These are phyloP conservation scores for Oryzias melastigma DNA, from an alignment of 2,113 vertebrate species.

Conservation along the genomic window DNA sequence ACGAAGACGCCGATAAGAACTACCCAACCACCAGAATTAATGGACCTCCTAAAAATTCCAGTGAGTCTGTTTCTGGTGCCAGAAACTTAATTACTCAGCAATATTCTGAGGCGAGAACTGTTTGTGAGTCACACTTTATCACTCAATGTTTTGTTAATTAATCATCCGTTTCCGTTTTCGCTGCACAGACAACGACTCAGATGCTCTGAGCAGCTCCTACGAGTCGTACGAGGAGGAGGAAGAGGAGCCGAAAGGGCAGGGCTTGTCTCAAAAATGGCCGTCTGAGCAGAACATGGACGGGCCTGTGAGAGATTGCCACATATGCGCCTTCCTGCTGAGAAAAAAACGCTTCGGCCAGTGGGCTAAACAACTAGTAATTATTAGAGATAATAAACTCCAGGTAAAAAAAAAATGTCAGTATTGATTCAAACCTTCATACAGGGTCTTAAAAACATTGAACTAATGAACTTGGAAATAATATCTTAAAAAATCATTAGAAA, in stretches of 20 bases:
- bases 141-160: slow-evolving; percentile 7
- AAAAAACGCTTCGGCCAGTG: slow-evolving; percentile 98
- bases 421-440: neutral
- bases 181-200: slow-evolving; percentile 91
- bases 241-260: slow-evolving; percentile 87
- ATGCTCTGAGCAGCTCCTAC: slow-evolving; percentile 95
- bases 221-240: slow-evolving; percentile 98
- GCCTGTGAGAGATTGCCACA: slow-evolving; percentile 87
- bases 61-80: slow-evolving; percentile 69
- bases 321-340: slow-evolving; percentile 92
- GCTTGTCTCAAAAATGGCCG: slow-evolving; percentile 85
- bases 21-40: slow-evolving; percentile 91
- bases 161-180: slow-evolving; percentile 3
- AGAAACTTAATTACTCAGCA: neutral
- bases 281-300: slow-evolving; percentile 86
- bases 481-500: too few species aligned
- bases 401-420: slow-evolving; percentile 65
- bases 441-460: too few species aligned
- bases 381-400: slow-evolving; percentile 91
- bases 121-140: neutral
- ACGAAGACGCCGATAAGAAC: slow-evolving; percentile 95
- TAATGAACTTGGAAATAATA: too few species aligned
- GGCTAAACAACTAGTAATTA: slow-evolving; percentile 93
- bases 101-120: neutral
- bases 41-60: slow-evolving; percentile 88